Conservation (phyloP, 2,888 invertebrate genomes). For the Rhingia campestris region DNA sequence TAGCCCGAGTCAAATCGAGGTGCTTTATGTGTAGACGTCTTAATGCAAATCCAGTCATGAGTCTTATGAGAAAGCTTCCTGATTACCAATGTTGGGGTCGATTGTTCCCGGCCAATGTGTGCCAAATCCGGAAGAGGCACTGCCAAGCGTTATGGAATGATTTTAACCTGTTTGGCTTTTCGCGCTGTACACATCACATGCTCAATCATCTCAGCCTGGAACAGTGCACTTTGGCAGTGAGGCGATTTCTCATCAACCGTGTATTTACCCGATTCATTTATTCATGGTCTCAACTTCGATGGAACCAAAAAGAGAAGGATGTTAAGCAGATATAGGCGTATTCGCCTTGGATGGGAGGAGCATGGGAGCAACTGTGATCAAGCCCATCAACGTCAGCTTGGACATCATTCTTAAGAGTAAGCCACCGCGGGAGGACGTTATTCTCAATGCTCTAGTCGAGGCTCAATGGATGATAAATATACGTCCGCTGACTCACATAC, state of each 20-base stretch:
- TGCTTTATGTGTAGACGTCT: no score
- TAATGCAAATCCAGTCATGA: no score
- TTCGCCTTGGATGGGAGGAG: slow-evolving; percentile 13
- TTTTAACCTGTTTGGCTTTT: slow-evolving; percentile 30
- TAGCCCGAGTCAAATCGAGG: no score
- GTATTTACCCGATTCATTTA: slow-evolving; percentile 16
- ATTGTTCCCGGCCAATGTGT: no score
- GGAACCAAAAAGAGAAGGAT: slow-evolving; percentile 7
- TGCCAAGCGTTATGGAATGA: slow-evolving; percentile 29
- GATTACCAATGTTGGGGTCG: no score
- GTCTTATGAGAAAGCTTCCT: no score
- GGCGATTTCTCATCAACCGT: slow-evolving; percentile 17
- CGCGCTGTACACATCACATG: slow-evolving; percentile 25
- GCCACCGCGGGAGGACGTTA: slow-evolving; percentile 20
- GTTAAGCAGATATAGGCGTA: slow-evolving; percentile 6
- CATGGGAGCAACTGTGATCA: slow-evolving; percentile 8
- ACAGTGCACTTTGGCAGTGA: slow-evolving; percentile 2
- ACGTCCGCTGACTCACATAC: slow-evolving; percentile 14
- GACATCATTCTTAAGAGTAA: slow-evolving; percentile 5
- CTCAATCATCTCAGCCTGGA: slow-evolving; percentile 24
- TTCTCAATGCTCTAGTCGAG: slow-evolving; percentile 4
- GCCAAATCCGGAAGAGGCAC: not conserved
- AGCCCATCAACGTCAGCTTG: not conserved
- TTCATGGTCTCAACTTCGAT: slow-evolving; percentile 22
- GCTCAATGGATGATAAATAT: slow-evolving; percentile 19